Conservation (phyloP, 2,797 vertebrate genomes). For the Schizopygopsis malacanthus region DNA sequence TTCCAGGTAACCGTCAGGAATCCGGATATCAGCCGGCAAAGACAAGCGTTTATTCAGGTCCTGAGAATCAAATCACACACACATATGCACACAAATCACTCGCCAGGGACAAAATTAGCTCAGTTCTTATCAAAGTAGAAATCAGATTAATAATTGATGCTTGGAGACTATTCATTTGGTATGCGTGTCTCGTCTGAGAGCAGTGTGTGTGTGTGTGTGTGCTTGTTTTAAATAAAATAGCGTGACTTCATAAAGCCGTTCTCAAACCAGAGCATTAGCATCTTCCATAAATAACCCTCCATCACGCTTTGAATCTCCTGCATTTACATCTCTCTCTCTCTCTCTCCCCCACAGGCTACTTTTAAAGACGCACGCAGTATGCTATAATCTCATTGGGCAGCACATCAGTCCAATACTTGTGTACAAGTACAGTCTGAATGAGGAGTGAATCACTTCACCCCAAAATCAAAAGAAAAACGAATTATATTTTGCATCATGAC, state of each 20-base stretch:
- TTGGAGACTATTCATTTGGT: background rate
- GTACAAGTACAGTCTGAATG: background rate
- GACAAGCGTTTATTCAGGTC: constrained; percentile 90
- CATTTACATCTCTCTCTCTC: constrained; percentile 12
- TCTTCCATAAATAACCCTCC: constrained; percentile 44
- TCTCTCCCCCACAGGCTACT: constrained; percentile 20
- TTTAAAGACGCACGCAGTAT: background rate
- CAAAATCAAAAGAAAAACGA: background rate
- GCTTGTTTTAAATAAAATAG: constrained; percentile 3
- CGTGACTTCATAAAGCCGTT: constrained; percentile 58
- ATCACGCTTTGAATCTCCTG: constrained; percentile 15
- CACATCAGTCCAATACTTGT: constrained; percentile 6
- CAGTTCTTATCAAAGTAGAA: background rate
- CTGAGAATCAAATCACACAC: constrained; percentile 17
- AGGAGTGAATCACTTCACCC: background rate
- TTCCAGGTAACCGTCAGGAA: constrained; percentile 96
- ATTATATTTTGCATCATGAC: background rate
- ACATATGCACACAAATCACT: constrained; percentile 34
- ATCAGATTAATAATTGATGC: constrained; percentile 33
- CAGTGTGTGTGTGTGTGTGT: background rate
- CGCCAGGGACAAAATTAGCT: constrained; percentile 1
- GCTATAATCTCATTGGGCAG: background rate
- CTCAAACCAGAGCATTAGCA: constrained; percentile 28
- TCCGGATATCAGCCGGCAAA: constrained; percentile 95
- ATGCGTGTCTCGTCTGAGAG: background rate